phyloP scores from a whole-genome alignment of 2,113 vertebrate genomes.

The Silurus meridionalis region DNA sequence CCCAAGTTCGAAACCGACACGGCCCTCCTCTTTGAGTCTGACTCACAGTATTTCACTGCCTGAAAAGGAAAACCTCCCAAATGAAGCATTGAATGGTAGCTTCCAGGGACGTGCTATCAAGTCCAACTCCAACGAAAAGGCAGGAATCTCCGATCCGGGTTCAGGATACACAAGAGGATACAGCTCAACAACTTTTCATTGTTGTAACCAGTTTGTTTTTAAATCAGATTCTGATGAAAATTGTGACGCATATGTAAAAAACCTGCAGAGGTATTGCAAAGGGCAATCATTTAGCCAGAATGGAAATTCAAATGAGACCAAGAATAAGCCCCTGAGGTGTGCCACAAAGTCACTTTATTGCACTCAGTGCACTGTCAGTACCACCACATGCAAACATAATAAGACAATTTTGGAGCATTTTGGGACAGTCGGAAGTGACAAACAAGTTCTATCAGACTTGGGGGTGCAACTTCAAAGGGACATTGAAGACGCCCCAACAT shows the following conservation, averaged over 20 bases:
- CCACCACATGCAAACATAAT: constrained; percentile 63
- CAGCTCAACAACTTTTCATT: constrained; percentile 53
- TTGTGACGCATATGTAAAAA: constrained; percentile 67
- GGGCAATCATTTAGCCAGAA: constrained; percentile 85
- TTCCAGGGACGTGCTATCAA: constrained; percentile 73
- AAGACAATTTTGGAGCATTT: constrained; percentile 62
- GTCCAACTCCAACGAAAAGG: constrained; percentile 60
- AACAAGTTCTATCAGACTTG: constrained; percentile 66
- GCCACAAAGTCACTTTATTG: constrained; percentile 55
- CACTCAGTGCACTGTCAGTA: constrained; percentile 23
- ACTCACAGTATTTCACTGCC: constrained; percentile 76
- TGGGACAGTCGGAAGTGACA: background rate
- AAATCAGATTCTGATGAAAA: constrained; percentile 73
- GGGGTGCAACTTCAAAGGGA: constrained; percentile 60
- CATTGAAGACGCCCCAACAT: constrained; percentile 67
- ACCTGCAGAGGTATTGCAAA: constrained; percentile 71
- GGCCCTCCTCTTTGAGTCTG: constrained; percentile 75
- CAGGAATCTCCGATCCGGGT: constrained; percentile 37
- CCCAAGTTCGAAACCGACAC: constrained; percentile 74
- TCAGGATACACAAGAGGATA: constrained; percentile 40
- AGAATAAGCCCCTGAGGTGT: constrained; percentile 61
- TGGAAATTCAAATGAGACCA: constrained; percentile 67
- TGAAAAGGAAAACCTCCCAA: constrained; percentile 77
- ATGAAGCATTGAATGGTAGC: constrained; percentile 76
- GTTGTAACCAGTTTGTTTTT: constrained; percentile 85